Evolutionary conservation across 2,888 invertebrate genomes (phyloP), one percentile per base, ranked within the genome.

Genomic region (Cryptophagus acutangulus): DNA sequence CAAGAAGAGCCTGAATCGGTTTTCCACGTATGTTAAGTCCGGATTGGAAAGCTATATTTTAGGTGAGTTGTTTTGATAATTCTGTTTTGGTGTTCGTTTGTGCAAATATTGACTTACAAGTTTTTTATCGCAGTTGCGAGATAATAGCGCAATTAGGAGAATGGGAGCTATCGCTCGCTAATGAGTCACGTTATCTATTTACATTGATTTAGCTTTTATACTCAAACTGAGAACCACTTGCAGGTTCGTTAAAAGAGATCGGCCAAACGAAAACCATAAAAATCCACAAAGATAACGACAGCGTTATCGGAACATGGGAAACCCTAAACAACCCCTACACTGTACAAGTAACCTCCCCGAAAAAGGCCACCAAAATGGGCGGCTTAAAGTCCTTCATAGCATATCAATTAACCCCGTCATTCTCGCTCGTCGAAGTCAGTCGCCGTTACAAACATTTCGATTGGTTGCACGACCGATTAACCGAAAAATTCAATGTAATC

Each of bases 391-490:
- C 92, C 61, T 99, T 87, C 62, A 97, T 97, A 57, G 94, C 94
- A 33, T 97, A 97, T 72, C 91, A 94, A 62, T 70, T 97, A 46
- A 95, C 93, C 38, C 95, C 95, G 2, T 90, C 93, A 70, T 92
- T 92, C 66, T 93, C 88, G 65, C 88, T 88, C 62, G 87, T 92
- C 55, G 90, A 92, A 74, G 96, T 91, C 17, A 89, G 88, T 24
- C 78, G 97, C 50, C 78, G 97, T 54, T 97, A 96, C 72, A 99
- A 99, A 70, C 97, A 97, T 70, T 99, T 99, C 71, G 97, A 99
- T 74, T 99, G 99, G 99, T 71, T 99, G 38, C 95, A 96, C 70
- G 91, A 91, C 65, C 79, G 95, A 54, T 73, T 99, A 48, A 84
- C 86, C 57, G 91, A 90, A 54, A 99, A 99, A 71, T 99, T 91